Evolutionary conservation across 2,113 vertebrate species (phyloP).

Genomic region (Oryzias woworae): DNA sequence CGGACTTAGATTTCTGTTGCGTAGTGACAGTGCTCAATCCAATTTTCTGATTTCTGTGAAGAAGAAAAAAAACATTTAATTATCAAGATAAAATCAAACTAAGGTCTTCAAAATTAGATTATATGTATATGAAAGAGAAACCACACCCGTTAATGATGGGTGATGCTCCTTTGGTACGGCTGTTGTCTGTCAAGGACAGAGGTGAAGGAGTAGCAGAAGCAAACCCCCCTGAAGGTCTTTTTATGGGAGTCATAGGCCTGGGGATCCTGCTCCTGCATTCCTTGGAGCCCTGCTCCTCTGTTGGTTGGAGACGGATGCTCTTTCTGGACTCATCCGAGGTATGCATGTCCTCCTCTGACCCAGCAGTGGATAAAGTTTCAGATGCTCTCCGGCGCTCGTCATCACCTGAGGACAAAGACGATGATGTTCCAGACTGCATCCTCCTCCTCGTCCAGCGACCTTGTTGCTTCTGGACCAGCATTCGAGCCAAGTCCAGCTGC

Average conservation of each 20-base stretch:
- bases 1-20: constrained; percentile 61
- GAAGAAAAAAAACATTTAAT: constrained; percentile 4
- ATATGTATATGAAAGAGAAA: background rate
- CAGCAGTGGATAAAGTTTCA: constrained; percentile 84
- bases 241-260: constrained; percentile 79
- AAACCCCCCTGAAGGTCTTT: constrained; percentile 35
- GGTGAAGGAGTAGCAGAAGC: constrained; percentile 38
- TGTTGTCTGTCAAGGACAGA: constrained; percentile 14
- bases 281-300: constrained; percentile 64
- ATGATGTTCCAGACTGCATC: constrained; percentile 85
- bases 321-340: constrained; percentile 84
- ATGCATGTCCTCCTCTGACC: constrained; percentile 90
- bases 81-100: background rate
- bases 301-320: constrained; percentile 56
- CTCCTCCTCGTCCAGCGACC: constrained; percentile 81
- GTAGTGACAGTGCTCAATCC: constrained; percentile 41
- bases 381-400: constrained; percentile 83
- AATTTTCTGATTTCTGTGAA: constrained; percentile 77
- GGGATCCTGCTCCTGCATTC: constrained; percentile 86
- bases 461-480: constrained; percentile 89
- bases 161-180: constrained; percentile 46
- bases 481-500: constrained; percentile 83
- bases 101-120: background rate
- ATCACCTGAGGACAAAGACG: constrained; percentile 85
- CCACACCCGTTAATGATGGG: constrained; percentile 53